These are phyloP conservation scores for Chrosomus eos DNA, from an alignment of 2,797 vertebrate species.

Conservation along the genomic window DNA sequence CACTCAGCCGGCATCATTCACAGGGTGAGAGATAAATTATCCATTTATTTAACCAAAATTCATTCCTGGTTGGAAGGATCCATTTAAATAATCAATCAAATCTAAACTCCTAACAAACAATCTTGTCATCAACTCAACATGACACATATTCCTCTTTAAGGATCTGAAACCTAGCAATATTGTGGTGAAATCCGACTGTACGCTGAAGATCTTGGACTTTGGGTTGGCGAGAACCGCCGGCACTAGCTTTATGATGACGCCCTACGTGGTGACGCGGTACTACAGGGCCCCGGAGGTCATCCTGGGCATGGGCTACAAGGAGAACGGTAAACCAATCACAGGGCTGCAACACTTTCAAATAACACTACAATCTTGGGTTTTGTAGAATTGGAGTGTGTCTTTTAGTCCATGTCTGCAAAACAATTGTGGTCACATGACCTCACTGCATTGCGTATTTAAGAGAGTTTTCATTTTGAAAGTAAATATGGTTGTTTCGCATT, in stretches of 20 bases:
- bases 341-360: neutral
- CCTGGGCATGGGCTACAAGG: constrained; percentile 99
- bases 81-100: neutral
- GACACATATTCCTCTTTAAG: constrained; percentile 66
- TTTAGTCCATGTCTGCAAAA: neutral
- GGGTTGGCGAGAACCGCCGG: constrained; percentile 96
- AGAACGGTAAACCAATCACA: constrained; percentile 87
- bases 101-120: neutral
- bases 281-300: constrained; percentile 99
- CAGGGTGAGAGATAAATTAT: constrained; percentile 83
- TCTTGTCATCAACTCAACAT: neutral
- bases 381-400: neutral
- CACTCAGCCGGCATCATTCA: constrained; percentile 99
- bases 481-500: neutral
- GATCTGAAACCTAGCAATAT: constrained; percentile 99
- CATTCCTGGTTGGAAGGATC: neutral
- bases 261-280: constrained; percentile 98
- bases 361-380: neutral
- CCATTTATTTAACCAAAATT: neutral
- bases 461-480: neutral
- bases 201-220: constrained; percentile 98
- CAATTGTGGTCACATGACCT: no score
- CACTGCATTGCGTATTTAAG: neutral
- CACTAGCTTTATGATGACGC: constrained; percentile 99
- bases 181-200: constrained; percentile 99